phyloP scores from a whole-genome alignment of 2,113 vertebrate genomes.

The Lamprologus sp. region DNA sequence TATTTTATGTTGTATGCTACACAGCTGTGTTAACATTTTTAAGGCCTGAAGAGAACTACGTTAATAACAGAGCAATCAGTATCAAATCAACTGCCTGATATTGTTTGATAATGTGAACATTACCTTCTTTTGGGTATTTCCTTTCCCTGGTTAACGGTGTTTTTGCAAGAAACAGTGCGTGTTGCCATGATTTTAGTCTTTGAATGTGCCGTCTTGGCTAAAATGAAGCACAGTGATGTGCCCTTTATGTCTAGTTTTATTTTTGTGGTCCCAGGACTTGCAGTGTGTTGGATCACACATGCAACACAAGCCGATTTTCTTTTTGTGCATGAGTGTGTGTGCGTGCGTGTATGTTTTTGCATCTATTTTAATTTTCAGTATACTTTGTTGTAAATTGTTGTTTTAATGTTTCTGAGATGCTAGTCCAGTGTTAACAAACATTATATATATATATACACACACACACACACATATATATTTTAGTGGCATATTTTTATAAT shows the following conservation, averaged over 20 bases:
- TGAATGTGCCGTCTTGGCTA: not conserved
- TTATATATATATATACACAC: not conserved
- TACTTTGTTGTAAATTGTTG: conserved; percentile 53
- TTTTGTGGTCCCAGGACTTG: not conserved
- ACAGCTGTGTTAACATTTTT: not conserved
- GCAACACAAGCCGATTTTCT: not conserved
- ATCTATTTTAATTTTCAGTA: conserved; percentile 29
- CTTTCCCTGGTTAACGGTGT: not conserved
- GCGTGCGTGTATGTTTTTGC: not conserved
- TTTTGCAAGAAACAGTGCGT: not conserved
- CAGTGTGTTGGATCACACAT: not conserved
- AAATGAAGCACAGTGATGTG: not conserved
- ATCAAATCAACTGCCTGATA: not conserved
- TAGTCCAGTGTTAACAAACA: conserved; percentile 16
- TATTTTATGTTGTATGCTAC: not conserved
- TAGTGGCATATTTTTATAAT: conserved; percentile 60
- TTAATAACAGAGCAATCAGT: not conserved
- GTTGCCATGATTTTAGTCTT: not conserved
- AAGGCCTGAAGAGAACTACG: not conserved
- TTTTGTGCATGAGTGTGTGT: not conserved
- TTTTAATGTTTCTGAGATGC: not conserved
- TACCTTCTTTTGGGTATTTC: not conserved
- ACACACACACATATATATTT: conserved; percentile 10
- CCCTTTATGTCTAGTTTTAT: not conserved
- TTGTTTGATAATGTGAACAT: not conserved